phyloP scores from a whole-genome alignment of 2,113 vertebrate genomes.

The Theristicus caerulescens region DNA sequence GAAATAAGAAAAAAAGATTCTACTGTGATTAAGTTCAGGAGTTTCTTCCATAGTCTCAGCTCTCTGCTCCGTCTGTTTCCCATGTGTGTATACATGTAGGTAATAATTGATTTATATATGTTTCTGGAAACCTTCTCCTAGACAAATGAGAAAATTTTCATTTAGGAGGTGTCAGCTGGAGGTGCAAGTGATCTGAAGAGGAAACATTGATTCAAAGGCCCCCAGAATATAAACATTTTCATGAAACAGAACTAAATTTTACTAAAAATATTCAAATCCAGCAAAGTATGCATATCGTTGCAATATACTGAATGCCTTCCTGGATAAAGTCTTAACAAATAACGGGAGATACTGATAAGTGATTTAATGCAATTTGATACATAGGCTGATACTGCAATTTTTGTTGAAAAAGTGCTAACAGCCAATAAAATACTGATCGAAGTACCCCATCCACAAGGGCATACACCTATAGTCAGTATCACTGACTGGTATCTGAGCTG shows the following conservation, averaged over 20 bases:
- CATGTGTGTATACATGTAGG: background rate
- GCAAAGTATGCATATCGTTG: background rate
- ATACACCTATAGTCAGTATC: background rate
- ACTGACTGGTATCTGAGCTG: background rate
- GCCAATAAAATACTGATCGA: fast-evolving
- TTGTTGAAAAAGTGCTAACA: background rate
- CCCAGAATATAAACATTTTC: background rate
- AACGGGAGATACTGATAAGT: background rate
- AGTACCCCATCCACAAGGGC: background rate
- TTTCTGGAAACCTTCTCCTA: background rate
- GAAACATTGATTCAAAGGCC: background rate
- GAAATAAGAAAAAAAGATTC: background rate
- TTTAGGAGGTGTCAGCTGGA: background rate
- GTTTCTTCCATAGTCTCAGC: background rate
- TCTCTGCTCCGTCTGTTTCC: background rate
- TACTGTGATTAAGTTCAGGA: background rate
- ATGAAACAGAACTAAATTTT: background rate
- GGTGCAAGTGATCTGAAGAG: background rate
- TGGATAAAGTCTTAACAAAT: background rate
- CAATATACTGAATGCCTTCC: background rate
- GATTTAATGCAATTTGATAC: background rate
- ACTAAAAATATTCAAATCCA: background rate
- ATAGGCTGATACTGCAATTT: background rate
- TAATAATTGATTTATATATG: background rate
- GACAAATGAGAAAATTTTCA: background rate